Base-by-base conservation (phyloP, 2,888 invertebrate genomes). In the Mycalesis mineus region DNA sequence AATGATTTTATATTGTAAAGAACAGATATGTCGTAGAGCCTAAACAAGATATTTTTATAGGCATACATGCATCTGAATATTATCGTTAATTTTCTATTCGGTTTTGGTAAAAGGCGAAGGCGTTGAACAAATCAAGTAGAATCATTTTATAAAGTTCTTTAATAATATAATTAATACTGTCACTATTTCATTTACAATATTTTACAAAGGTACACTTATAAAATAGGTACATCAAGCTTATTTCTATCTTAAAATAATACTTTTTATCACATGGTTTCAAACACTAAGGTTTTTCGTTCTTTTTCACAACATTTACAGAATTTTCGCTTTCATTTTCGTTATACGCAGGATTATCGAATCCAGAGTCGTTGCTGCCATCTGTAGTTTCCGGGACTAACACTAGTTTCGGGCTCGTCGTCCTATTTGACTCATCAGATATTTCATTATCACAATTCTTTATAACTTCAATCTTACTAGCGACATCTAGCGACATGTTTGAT, bases 291-390 rank as follows among this genome's bases (percentile, higher is more conserved):
- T 77, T 79, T 41, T 73, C 74, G 55, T 77, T 71, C 64, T 77
- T 83, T 67, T 66, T 81, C 8, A 60, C 57, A 37, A 77, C 78
- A 61, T 65, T 73, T 2, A 64, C 36, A 8, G 70, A 56, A 28
- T 51, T 42, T 0, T 55, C 56, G 9, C 62, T 68, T 53, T 88
- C 89, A 1, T 73, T 79, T 37, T 89, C 88, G 49, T 65, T 82
- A 63, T 77, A 89, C 3, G 87, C 86, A 0, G 82, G 88, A 63
- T 89, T 89, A 53, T 89, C 89, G 1, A 89, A 84, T 9, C 88
- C 89, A 2, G 88, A 88, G 61, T 89, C 88, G 57, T 85, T 88
- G 58, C 86, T 72, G 75, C 88, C 88, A 80, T 89, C 89, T 80
- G 71, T 78, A 61, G 70, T 79, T 60, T 87, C 85, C 0, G 72